Evolutionary conservation across 2,888 invertebrate species (phyloP).

Genomic region (Rotaria socialis): DNA sequence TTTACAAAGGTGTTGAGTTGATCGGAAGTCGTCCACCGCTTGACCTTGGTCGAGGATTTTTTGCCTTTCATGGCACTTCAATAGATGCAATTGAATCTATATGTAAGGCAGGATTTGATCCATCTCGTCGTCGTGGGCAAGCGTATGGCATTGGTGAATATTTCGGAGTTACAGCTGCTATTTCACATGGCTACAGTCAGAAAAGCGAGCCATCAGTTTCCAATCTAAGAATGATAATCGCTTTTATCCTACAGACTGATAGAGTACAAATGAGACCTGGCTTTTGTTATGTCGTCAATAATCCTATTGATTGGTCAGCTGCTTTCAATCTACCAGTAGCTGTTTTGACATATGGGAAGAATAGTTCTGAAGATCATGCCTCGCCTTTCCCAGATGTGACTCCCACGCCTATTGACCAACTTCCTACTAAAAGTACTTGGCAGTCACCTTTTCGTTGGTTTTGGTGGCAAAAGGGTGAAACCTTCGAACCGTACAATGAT

Average conservation of each 20-base stretch:
- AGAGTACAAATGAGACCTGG: background rate
- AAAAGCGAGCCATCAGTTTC: too few species aligned
- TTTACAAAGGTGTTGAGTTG: background rate
- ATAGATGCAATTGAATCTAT: background rate
- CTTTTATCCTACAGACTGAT: background rate
- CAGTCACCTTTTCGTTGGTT: background rate
- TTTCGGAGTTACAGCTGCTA: background rate
- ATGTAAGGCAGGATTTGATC: slow-evolving; percentile 25
- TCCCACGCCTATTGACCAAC: too few species aligned
- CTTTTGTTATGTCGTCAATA: slow-evolving; percentile 34
- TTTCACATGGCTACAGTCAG: background rate
- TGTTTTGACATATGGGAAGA: background rate
- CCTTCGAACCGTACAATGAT: slow-evolving; percentile 25
- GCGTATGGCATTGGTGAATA: slow-evolving; percentile 20
- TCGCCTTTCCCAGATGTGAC: background rate
- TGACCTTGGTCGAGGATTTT: background rate
- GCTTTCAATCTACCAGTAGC: slow-evolving; percentile 28
- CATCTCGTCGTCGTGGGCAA: background rate
- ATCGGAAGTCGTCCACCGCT: background rate
- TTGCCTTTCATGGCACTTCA: slow-evolving; percentile 21
- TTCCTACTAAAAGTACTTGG: background rate
- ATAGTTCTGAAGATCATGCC: background rate
- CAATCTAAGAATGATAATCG: background rate
- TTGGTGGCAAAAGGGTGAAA: background rate
- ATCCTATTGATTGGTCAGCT: background rate